Evolutionary conservation across 1,140 invertebrate species (phyloP), one percentile per base, ranked within the genome.

Genomic region (Trinorchestia longiramus): DNA sequence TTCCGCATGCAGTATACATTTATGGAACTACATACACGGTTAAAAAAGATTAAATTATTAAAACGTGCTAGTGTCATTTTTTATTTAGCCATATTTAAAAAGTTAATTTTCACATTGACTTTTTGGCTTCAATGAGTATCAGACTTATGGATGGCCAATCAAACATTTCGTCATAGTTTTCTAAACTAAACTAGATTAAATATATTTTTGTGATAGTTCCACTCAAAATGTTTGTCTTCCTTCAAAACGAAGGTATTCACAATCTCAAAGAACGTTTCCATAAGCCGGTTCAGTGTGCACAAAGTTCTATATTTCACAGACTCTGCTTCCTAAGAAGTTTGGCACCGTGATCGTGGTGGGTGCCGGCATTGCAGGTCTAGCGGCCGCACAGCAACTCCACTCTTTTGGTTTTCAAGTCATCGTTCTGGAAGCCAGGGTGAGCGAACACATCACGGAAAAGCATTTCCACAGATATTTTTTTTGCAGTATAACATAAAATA

Each of bases 321-420:
- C 96, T 11, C 44, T 96, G 62, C 96, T 96, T 0, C 95, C 95
- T 41, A 97, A 97, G 95, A 97, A 97, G 53, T 95, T 95, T n/a
- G 97, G 97, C 43, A 97, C 96, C 45, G 96, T 97, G 40, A 96
- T 97, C 43, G 96, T 97, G 15, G 96, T 97, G 95, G 97, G 97
- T 87, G 99, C 99, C 96, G 99, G 99, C 97, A 99, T 99, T 92
- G 99, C 99, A 95, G 99, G 99, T 0, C 97, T 99, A 96, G 98
- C 99, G 94, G 99, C 99, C 95, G 99, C 99, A 41, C 98, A 99
- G 97, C 99, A 99, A 97, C 98, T 99, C 97, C 98, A 99, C 97
- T 99, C 99, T 96, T 99, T 99, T 98, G 99, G 99, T 41, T 98
- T 99, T 98, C 99, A 99, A 97, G 99, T 99, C 96, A 98, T 99